phyloP scores from a whole-genome alignment of 2,113 vertebrate species.

The Hydropotes inermis region DNA sequence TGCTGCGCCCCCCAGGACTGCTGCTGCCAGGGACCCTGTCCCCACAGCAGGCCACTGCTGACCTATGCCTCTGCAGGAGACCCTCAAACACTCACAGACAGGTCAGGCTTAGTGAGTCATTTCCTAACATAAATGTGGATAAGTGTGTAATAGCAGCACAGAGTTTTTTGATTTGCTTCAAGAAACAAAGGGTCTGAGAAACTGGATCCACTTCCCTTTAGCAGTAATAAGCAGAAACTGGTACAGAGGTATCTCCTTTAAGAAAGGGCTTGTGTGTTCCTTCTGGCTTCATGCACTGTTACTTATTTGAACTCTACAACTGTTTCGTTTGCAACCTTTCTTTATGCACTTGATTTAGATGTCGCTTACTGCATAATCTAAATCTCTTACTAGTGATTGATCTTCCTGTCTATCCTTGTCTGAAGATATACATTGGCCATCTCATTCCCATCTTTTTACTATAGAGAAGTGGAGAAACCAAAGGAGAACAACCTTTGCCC shows the following conservation, averaged over 20 bases:
- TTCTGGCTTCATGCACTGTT: not conserved
- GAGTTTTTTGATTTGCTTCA: not conserved
- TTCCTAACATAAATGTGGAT: not conserved
- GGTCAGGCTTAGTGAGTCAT: not conserved
- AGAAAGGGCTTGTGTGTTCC: fast-evolving
- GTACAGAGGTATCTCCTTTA: not conserved
- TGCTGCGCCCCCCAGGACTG: not conserved
- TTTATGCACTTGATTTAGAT: not conserved
- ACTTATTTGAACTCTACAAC: not conserved
- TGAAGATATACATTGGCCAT: not conserved
- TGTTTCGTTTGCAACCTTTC: not conserved
- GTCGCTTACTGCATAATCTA: not conserved
- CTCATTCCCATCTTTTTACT: not conserved
- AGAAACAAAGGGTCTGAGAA: not conserved
- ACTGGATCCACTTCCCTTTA: not conserved
- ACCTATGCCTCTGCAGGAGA: not conserved
- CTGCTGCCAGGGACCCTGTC: not conserved
- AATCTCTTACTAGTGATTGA: not conserved
- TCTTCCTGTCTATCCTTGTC: not conserved
- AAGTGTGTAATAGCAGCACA: not conserved
- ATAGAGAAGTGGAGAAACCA: not conserved
- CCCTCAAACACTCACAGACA: not conserved
- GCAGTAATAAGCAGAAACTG: not conserved
- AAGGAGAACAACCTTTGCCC: not conserved
- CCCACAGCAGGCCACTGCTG: not conserved